These are phyloP conservation scores for Machimus atricapillus DNA, from an alignment of 2,888 invertebrate species.

Conservation along the genomic window DNA sequence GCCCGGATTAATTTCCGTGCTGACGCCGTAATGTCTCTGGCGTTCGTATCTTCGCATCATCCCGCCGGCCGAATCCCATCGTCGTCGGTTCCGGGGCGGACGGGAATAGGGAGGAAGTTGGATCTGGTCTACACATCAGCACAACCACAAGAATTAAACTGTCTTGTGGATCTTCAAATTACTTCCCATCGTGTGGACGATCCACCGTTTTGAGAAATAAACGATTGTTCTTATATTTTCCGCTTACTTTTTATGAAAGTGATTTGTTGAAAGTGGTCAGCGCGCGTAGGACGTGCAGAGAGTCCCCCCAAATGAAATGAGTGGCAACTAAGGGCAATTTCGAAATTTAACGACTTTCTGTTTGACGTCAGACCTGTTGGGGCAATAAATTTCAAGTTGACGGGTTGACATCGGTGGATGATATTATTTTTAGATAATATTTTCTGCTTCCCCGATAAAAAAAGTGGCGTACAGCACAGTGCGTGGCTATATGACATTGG, in stretches of 20 bases:
- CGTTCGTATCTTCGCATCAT: not conserved
- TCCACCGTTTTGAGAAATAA: not conserved
- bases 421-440: not conserved
- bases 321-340: constrained; percentile 30
- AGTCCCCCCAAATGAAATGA: not conserved
- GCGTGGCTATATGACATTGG: not conserved
- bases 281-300: not conserved
- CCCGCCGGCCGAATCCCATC: not conserved
- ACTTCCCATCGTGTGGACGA: not conserved
- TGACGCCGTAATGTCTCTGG: not conserved
- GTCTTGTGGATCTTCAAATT: not conserved
- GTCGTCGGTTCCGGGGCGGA: not conserved
- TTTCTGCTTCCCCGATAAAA: not conserved
- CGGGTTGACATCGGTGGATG: constrained; percentile 6
- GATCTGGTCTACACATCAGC: not conserved
- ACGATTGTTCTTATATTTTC: not conserved
- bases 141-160: not conserved
- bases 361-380: constrained; percentile 21
- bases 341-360: constrained; percentile 27
- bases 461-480: not conserved
- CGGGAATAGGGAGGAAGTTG: not conserved
- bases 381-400: constrained; percentile 2
- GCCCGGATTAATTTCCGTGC: not conserved
- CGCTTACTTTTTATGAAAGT: not conserved
- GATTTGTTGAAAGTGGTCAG: not conserved